Base-by-base conservation (phyloP, 2,888 invertebrate genomes). In the Parelbella ahira region DNA sequence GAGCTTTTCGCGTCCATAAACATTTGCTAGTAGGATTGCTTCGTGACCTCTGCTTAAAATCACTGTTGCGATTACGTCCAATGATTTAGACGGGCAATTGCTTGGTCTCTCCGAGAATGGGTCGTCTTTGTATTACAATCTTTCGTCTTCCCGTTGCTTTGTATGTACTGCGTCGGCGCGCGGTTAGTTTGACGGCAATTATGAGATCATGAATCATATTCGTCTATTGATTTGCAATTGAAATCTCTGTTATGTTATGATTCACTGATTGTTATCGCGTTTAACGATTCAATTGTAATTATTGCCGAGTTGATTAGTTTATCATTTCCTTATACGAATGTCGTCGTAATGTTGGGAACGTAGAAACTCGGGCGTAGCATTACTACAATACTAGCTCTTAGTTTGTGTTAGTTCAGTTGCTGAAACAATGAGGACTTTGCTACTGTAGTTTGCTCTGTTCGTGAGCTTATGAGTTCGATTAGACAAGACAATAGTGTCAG, bases 181-280 rank as follows among this genome's bases (percentile, higher is more conserved):
- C 39, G 67, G 65, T 68, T 71, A 63, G 63, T 60, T 64, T 52
- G 64, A 63, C 63, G 68, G 71, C 79, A 79, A 84, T 84, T 84
- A 84, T 77, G 74, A 75, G 76, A 80, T 83, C 81, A 81, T 81
- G 77, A 76, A 79, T 77, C 76, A 69, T 78, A 73, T 77, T 42
- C 74, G 75, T 74, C 74, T 74, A 80, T 75, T 77, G 79, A 77
- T 82, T 81, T 74, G 73, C 79, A 79, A 71, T 71, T 71, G 60
- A 78, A 75, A 74, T 75, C 76, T 81, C 74, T n/a, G n/a, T n/a
- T n/a, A n/a, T 77, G 79, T 80, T 82, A 77, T 74, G 75, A 79
- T 68, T 78, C 76, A 77, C 70, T 66, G 72, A 78, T 80, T 76
- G 77, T 76, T 28, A 37, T 34, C 21, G 20, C 4, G 39, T 41